A percentile compares a stretch with the other conserved stretches of the same genome.
Evolutionary conservation across 2,888 invertebrate species (phyloP).

Genomic region (Latrodectus elegans): DNA sequence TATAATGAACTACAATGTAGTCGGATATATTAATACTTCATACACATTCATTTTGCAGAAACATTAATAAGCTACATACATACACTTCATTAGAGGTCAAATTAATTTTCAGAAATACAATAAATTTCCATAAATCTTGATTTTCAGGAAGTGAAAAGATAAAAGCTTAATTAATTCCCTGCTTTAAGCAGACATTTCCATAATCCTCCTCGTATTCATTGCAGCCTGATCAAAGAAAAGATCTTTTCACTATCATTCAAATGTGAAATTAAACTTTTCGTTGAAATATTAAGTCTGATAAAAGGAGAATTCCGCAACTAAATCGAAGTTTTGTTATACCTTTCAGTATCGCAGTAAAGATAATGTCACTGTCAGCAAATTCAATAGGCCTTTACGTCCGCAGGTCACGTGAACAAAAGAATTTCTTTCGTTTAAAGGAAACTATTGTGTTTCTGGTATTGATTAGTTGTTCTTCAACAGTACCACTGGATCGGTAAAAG

Average conservation of each 20-base stretch:
- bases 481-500: conserved; percentile 43
- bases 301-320: neutral
- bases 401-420: conserved; percentile 47
- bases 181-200: too few relatives aligned
- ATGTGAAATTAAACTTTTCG: neutral
- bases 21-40: too few relatives aligned
- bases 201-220: too few relatives aligned
- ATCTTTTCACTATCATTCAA: neutral
- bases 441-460: conserved; percentile 60
- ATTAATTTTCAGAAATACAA: too few relatives aligned
- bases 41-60: too few relatives aligned
- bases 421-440: conserved; percentile 51
- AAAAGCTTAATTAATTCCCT: too few relatives aligned
- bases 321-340: conserved; percentile 1
- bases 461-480: conserved; percentile 54
- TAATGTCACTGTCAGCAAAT: conserved; percentile 8
- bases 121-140: too few relatives aligned
- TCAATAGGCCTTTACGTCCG: conserved; percentile 31
- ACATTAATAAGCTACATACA: too few relatives aligned
- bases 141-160: too few relatives aligned
- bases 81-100: too few relatives aligned
- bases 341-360: neutral
- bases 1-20: too few relatives aligned
- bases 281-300: conserved; percentile 3
- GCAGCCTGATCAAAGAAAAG: too few relatives aligned